A percentile compares a stretch with the other conserved stretches of the same genome.
These are phyloP conservation scores for Apistogramma diplotaenia DNA, from an alignment of 2,113 vertebrate species.

Conservation along the genomic window DNA sequence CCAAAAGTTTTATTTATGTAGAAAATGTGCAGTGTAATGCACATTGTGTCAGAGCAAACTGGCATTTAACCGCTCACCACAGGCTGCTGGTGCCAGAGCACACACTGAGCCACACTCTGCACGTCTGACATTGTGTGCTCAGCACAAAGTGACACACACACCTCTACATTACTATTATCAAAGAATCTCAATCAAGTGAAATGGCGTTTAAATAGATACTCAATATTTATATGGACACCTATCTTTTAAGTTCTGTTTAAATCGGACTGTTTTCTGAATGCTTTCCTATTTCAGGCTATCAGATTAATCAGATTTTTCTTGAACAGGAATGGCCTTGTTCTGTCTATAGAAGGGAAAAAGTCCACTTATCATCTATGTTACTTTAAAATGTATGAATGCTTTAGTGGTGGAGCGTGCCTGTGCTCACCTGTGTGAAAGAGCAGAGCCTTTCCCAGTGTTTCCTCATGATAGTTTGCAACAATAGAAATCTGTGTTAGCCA, in stretches of 20 bases:
- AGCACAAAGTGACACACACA: not conserved
- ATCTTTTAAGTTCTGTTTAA: not conserved
- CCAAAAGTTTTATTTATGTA: too few species aligned
- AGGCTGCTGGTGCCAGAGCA: not conserved
- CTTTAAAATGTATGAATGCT: not conserved
- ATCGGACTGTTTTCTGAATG: not conserved
- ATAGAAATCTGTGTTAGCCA: not conserved
- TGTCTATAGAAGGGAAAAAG: not conserved
- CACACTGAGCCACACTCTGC: too few species aligned
- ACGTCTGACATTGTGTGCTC: not conserved
- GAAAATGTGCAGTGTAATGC: too few species aligned
- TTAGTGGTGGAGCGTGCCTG: not conserved
- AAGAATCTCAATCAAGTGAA: not conserved
- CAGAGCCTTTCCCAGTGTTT: not conserved
- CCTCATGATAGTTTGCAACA: not conserved
- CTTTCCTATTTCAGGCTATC: too few species aligned
- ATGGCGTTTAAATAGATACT: not conserved
- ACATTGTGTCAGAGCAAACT: not conserved
- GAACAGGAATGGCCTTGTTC: not conserved
- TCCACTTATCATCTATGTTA: not conserved
- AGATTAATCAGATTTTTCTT: not conserved
- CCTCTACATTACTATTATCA: not conserved
- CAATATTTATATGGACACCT: not conserved
- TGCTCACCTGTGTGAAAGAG: not conserved
- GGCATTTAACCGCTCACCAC: not conserved